Percentiles rank a stretch among this genome's conserved stretches.
These are phyloP conservation scores for Eupsilia transversa DNA, from an alignment of 2,888 invertebrate genomes.

Conservation along the genomic window DNA sequence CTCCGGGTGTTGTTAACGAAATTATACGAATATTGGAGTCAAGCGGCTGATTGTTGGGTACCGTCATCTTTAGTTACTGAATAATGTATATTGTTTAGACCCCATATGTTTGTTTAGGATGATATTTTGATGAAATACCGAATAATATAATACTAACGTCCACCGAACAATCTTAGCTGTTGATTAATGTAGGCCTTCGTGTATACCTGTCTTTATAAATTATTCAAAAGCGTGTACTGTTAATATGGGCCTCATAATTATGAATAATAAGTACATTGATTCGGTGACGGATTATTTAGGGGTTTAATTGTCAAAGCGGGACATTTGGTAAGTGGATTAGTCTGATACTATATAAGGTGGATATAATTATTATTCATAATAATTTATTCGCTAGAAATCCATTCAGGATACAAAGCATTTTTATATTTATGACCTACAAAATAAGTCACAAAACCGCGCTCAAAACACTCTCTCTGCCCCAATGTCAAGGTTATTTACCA, in stretches of 20 bases:
- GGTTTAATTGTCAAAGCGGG: constrained; percentile 6
- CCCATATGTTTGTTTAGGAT: constrained; percentile 84
- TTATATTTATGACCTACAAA: background rate
- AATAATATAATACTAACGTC: constrained; percentile 63
- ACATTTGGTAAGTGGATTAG: constrained; percentile 22
- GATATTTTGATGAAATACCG: constrained; percentile 81
- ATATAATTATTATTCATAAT: background rate
- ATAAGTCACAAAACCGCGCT: background rate
- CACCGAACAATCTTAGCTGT: constrained; percentile 73
- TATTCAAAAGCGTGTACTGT: constrained; percentile 60
- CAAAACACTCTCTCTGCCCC: no score
- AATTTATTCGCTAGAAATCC: background rate
- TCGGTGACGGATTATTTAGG: constrained; percentile 31
- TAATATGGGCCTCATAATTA: constrained; percentile 39
- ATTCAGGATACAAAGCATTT: background rate
- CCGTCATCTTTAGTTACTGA: constrained; percentile 77
- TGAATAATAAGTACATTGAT: constrained; percentile 44
- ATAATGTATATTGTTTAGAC: constrained; percentile 82
- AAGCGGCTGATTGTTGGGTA: constrained; percentile 72
- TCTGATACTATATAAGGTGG: background rate
- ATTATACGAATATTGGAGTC: constrained; percentile 67
- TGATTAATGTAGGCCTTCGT: constrained; percentile 79
- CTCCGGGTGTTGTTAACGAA: constrained; percentile 60
- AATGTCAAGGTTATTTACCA: background rate
- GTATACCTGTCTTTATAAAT: constrained; percentile 69